phyloP scores from a whole-genome alignment of 2,113 vertebrate genomes.

The Microcebus griseorufus region DNA sequence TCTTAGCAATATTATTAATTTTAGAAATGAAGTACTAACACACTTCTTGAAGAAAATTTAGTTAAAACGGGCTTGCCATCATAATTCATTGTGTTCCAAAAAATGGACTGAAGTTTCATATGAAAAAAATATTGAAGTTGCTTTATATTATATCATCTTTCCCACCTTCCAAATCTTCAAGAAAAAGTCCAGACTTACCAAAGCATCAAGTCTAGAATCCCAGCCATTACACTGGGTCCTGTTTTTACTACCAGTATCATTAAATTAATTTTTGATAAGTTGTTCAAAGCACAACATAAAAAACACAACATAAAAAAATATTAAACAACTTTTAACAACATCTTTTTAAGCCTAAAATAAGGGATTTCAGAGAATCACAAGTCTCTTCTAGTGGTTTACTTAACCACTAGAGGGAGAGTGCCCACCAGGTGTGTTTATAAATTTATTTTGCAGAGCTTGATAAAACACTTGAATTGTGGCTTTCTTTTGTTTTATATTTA shows the following conservation, averaged over 20 bases:
- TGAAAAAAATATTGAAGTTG: background rate
- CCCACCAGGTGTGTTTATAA: background rate
- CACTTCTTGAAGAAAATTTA: background rate
- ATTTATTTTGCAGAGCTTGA: background rate
- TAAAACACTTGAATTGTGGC: background rate
- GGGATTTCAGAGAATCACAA: background rate
- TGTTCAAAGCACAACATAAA: background rate
- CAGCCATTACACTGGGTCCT: background rate
- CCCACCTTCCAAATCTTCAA: background rate
- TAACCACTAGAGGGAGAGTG: constrained; percentile 56
- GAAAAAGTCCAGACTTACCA: background rate
- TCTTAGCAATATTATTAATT: background rate
- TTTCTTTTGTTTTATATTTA: background rate
- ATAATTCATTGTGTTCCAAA: background rate
- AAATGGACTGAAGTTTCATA: background rate
- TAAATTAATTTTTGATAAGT: background rate
- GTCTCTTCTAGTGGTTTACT: constrained; percentile 5
- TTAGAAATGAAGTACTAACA: background rate
- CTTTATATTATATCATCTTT: background rate
- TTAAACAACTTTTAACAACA: background rate
- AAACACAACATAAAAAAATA: background rate
- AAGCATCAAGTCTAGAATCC: background rate
- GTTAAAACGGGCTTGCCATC: background rate
- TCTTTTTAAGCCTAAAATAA: background rate
- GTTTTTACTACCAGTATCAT: background rate